phyloP scores from a whole-genome alignment of 2,888 invertebrate genomes.

The Dicyrtoma fusca region DNA sequence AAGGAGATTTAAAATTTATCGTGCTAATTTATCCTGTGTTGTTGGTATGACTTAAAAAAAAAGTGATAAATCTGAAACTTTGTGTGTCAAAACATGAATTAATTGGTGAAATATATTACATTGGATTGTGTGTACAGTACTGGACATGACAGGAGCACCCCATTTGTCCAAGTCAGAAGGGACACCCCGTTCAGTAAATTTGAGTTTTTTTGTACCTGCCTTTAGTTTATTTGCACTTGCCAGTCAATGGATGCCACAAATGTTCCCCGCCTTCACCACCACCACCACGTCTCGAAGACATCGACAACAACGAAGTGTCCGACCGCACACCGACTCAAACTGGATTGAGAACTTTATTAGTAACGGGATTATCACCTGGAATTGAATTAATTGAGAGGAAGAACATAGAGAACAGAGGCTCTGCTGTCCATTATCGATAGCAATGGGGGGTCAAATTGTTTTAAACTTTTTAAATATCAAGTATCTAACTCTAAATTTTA shows the following conservation, averaged over 20 bases:
- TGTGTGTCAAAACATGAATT: too few relatives aligned
- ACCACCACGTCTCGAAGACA: conserved; percentile 41
- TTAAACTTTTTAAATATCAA: too few relatives aligned
- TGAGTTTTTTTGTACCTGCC: conserved; percentile 52
- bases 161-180: conserved; percentile 30
- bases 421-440: too few relatives aligned
- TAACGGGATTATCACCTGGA: conserved; percentile 15
- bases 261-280: conserved; percentile 49
- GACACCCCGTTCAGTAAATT: conserved; percentile 43
- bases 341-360: conserved; percentile 38
- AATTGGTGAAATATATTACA: too few relatives aligned
- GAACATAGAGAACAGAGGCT: background rate
- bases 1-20: too few relatives aligned
- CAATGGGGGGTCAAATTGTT: too few relatives aligned
- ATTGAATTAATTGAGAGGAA: background rate
- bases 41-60: too few relatives aligned
- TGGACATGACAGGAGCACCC: conserved; percentile 40
- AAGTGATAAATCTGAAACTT: too few relatives aligned
- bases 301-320: background rate
- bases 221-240: conserved; percentile 49
- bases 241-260: conserved; percentile 47
- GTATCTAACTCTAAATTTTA: too few relatives aligned
- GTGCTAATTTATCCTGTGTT: too few relatives aligned
- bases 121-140: conserved; percentile 27
- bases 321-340: background rate